phyloP scores from a whole-genome alignment of 2,888 invertebrate genomes.

The Sarcophaga subvicina region DNA sequence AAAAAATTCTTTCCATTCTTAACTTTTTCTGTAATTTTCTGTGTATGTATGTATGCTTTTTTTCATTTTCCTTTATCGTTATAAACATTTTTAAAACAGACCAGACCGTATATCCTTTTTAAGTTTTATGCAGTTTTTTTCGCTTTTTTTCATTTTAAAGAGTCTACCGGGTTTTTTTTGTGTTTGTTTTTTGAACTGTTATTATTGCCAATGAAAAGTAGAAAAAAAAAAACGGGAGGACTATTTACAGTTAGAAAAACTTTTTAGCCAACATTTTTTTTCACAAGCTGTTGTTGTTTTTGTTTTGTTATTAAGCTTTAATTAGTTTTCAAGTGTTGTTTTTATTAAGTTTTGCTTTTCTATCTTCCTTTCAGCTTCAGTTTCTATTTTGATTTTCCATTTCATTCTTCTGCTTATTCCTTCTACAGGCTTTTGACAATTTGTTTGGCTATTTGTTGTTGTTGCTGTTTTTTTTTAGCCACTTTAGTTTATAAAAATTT shows the following conservation, averaged over 20 bases:
- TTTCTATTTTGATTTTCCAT: conserved; percentile 7
- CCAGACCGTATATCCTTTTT: conserved; percentile 59
- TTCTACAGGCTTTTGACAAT: not conserved
- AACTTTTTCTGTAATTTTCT: conserved; percentile 38
- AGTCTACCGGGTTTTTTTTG: conserved; percentile 56
- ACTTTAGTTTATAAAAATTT: conserved; percentile 73
- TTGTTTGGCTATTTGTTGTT: conserved; percentile 33
- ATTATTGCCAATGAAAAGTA: too few species aligned
- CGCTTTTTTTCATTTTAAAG: conserved; percentile 46
- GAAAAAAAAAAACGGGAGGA: conserved; percentile 62
- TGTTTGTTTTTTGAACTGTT: conserved; percentile 28
- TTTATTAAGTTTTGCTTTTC: conserved; percentile 73
- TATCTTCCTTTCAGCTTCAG: conserved; percentile 72
- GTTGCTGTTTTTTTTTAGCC: conserved; percentile 49
- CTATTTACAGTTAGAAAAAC: conserved; percentile 68
- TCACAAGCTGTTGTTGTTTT: conserved; percentile 50
- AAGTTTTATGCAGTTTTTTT: conserved; percentile 16
- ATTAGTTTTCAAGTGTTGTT: conserved; percentile 81
- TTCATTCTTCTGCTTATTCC: conserved; percentile 26
- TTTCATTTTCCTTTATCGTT: conserved; percentile 11
- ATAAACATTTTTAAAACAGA: conserved; percentile 17
- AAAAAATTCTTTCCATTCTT: too few species aligned
- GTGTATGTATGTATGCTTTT: not conserved
- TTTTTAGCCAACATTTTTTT: conserved; percentile 70
- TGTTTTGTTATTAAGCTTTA: conserved; percentile 79